phyloP scores from a whole-genome alignment of 1,140 invertebrate species.

The Drosophila yakuba region DNA sequence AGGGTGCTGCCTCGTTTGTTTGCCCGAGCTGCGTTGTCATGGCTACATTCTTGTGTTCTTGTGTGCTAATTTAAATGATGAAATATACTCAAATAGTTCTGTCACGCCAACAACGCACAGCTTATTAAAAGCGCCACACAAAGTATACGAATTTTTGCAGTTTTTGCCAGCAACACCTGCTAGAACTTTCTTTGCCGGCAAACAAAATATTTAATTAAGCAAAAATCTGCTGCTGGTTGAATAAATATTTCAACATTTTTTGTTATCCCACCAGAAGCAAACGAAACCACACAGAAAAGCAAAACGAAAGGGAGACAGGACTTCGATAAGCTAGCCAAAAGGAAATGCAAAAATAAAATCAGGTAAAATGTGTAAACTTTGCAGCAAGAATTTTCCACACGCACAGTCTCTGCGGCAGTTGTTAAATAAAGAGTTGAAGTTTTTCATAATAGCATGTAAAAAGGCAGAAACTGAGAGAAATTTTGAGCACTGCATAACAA shows the following conservation, averaged over 20 bases:
- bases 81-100: conserved; percentile 53
- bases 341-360: conserved; percentile 41
- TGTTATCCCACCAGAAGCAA: conserved; percentile 29
- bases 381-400: conserved; percentile 54
- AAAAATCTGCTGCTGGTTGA: conserved; percentile 66
- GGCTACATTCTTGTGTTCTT: conserved; percentile 44
- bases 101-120: conserved; percentile 36
- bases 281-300: conserved; percentile 34
- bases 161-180: conserved; percentile 21
- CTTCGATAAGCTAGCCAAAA: conserved; percentile 56
- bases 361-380: conserved; percentile 58
- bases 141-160: conserved; percentile 7
- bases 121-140: conserved; percentile 50
- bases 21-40: conserved; percentile 41
- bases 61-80: conserved; percentile 78
- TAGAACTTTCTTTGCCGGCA: conserved; percentile 41
- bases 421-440: conserved; percentile 15
- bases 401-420: conserved; percentile 19
- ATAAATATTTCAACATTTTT: conserved; percentile 60
- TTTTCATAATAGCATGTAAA: conserved; percentile 36
- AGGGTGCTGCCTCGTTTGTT: conserved; percentile 41
- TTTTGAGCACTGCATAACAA: conserved; percentile 8
- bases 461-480: conserved; percentile 32
- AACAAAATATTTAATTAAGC: conserved; percentile 80
- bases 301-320: conserved; percentile 15